Conservation (phyloP, 1,140 invertebrate genomes). For the Papilio polytes region DNA sequence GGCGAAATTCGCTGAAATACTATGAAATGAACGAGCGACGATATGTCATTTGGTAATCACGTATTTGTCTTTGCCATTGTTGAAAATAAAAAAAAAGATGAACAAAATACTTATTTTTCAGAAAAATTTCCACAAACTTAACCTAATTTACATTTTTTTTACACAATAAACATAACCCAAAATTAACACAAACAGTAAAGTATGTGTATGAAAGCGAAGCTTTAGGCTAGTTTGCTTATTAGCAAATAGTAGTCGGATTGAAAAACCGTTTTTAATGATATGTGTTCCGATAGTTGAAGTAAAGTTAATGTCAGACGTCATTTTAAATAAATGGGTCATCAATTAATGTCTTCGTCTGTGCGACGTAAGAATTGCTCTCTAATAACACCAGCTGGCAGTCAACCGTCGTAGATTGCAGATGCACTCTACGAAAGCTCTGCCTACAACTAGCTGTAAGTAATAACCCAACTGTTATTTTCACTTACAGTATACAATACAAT, state of each 20-base stretch:
- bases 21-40: background rate
- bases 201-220: no score
- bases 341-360: conserved; percentile 22
- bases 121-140: no score
- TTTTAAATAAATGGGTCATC: background rate
- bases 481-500: conserved; percentile 48
- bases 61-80: no score
- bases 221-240: no score
- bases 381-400: conserved; percentile 72
- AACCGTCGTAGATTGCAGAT: conserved; percentile 77
- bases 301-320: background rate
- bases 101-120: no score
- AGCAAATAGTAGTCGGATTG: background rate
- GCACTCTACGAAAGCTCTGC: conserved; percentile 47
- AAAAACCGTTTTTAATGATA: background rate
- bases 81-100: no score
- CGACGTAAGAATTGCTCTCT: conserved; percentile 73
- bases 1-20: conserved; percentile 24
- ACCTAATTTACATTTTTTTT: no score
- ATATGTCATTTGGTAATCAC: no score
- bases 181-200: no score
- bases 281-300: background rate
- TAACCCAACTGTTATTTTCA: conserved; percentile 67
- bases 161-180: no score
- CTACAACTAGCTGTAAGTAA: conserved; percentile 75